Evolutionary conservation across 2,797 vertebrate genomes (phyloP).

Genomic region (Acomys russatus): DNA sequence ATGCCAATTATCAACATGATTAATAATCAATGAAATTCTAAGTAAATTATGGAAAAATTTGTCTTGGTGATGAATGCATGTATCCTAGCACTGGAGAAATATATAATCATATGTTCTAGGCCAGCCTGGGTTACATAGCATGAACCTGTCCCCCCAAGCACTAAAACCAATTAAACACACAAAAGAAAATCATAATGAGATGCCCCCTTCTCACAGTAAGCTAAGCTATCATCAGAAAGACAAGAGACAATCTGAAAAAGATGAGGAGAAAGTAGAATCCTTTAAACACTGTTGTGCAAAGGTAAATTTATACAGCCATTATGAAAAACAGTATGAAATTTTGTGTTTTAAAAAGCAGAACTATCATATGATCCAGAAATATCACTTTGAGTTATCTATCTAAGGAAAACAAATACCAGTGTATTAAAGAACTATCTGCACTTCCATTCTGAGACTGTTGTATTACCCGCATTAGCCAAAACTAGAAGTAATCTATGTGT

Average conservation of each 20-base stretch:
- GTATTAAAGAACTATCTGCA: background rate
- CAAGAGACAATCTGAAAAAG: background rate
- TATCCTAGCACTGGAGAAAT: background rate
- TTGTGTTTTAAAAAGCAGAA: background rate
- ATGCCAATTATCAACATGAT: no score
- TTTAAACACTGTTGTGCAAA: background rate
- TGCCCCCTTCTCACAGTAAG: background rate
- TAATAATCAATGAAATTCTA: background rate
- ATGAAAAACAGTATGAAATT: background rate
- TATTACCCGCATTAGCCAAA: background rate
- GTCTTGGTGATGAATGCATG: background rate
- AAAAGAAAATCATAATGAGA: background rate
- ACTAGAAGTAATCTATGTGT: background rate
- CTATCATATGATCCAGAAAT: background rate
- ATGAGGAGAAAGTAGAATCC: background rate
- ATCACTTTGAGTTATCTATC: background rate
- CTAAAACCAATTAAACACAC: background rate
- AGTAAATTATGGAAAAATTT: background rate
- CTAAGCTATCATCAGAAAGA: background rate
- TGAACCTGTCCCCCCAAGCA: background rate
- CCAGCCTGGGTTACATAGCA: background rate
- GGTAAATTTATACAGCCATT: background rate
- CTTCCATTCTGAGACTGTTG: background rate
- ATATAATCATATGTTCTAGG: background rate
- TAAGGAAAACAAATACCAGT: background rate